Evolutionary conservation across 2,113 vertebrate species (phyloP).

Genomic region (Chionis minor): DNA sequence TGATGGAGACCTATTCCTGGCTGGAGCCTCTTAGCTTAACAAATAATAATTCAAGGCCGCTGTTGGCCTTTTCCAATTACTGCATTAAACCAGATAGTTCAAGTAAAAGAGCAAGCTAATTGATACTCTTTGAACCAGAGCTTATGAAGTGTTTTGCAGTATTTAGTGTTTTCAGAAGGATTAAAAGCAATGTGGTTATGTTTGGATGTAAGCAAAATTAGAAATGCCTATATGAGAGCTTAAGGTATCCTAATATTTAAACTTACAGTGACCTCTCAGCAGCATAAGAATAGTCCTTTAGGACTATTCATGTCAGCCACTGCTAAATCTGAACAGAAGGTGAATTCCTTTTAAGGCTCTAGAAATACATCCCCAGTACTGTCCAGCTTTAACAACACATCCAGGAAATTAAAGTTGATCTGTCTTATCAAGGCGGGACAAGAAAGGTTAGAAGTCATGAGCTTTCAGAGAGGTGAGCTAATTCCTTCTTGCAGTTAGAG

Average conservation of each 20-base stretch:
- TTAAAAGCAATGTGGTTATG: neutral
- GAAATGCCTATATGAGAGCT: neutral
- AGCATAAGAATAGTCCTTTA: slow-evolving; percentile 34
- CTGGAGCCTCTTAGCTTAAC: slow-evolving; percentile 24
- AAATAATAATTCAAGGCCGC: slow-evolving; percentile 27
- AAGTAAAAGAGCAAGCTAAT: slow-evolving; percentile 40
- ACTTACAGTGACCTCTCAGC: slow-evolving; percentile 23
- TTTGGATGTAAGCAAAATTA: slow-evolving; percentile 27
- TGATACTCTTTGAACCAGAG: slow-evolving; percentile 47
- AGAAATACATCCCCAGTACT: slow-evolving; percentile 13
- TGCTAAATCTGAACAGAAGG: slow-evolving; percentile 30
- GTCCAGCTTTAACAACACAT: neutral
- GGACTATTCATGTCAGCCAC: slow-evolving; percentile 14
- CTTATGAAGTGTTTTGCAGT: slow-evolving; percentile 5
- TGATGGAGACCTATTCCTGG: neutral
- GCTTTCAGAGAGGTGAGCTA: slow-evolving; percentile 9
- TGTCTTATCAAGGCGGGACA: neutral
- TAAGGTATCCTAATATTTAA: slow-evolving; percentile 34
- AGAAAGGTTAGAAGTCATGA: slow-evolving; percentile 3
- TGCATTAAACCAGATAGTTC: neutral
- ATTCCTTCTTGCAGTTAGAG: slow-evolving; percentile 5
- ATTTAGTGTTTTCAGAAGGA: neutral
- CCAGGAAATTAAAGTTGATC: slow-evolving; percentile 38
- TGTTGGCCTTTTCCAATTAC: slow-evolving; percentile 31
- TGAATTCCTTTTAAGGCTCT: slow-evolving; percentile 22